Percentiles rank a stretch among this genome's conserved stretches.
Evolutionary conservation across 2,888 invertebrate species (phyloP).

Genomic region (Eristalis arbustorum): DNA sequence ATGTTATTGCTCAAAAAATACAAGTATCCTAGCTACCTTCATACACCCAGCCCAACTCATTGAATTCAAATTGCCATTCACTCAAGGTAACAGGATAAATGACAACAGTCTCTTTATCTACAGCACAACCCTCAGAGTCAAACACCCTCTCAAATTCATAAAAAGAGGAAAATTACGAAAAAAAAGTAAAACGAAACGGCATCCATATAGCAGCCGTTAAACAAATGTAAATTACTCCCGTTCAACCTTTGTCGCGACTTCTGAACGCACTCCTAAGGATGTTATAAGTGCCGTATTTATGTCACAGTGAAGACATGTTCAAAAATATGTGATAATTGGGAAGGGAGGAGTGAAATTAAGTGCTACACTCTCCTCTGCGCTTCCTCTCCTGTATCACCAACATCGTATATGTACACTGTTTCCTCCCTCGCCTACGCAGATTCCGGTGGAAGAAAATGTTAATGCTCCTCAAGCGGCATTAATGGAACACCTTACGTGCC

Average conservation of each 20-base stretch:
- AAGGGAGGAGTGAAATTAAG: conserved; percentile 51
- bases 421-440: background rate
- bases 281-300: conserved; percentile 64
- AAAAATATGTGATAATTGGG: conserved; percentile 67
- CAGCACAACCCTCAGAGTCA: conserved; percentile 19
- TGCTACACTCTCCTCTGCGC: conserved; percentile 22
- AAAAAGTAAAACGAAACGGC: conserved; percentile 17
- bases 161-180: conserved; percentile 36
- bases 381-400: background rate
- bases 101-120: conserved; percentile 18
- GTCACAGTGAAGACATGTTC: conserved; percentile 51
- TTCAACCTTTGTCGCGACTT: conserved; percentile 64
- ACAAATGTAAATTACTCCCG: conserved; percentile 61
- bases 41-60: conserved; percentile 29
- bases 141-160: conserved; percentile 52
- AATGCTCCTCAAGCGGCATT: conserved; percentile 46
- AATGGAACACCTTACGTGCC: conserved; percentile 30
- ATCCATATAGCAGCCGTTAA: conserved; percentile 41
- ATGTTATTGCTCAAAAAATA: background rate
- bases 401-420: background rate
- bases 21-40: background rate
- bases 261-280: conserved; percentile 51
- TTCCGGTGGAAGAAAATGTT: conserved; percentile 27
- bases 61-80: conserved; percentile 52
- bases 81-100: background rate